Percentiles rank a stretch among this genome's conserved stretches.
These are phyloP conservation scores for Diglossa cyanea DNA, from an alignment of 2,797 vertebrate genomes.

Conservation along the genomic window DNA sequence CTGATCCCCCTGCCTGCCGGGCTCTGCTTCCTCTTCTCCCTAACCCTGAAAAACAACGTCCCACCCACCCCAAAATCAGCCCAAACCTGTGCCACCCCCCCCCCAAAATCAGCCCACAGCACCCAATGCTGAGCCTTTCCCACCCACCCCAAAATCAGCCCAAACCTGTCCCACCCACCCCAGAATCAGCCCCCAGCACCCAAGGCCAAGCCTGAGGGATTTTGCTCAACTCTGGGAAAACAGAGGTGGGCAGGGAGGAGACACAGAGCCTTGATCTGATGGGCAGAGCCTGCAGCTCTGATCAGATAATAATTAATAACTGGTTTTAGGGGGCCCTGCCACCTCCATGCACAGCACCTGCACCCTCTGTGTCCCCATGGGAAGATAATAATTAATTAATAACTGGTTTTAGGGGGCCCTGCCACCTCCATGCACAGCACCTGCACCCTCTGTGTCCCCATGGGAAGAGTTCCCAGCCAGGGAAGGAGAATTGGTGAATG, in stretches of 20 bases:
- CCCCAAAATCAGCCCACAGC: too few species aligned
- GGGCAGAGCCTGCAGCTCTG: background rate
- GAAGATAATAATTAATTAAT: slow-evolving; percentile 13
- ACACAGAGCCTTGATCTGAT: background rate
- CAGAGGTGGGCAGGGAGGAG: slow-evolving; percentile 7
- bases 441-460: rapidly evolving
- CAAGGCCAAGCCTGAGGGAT: background rate
- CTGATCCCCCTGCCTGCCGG: rapidly evolving
- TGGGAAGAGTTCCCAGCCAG: background rate
- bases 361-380: rapidly evolving
- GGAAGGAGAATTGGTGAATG: background rate
- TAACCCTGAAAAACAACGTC: rapidly evolving
- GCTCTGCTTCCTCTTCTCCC: rapidly evolving
- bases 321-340: background rate
- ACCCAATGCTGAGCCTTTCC: too few species aligned
- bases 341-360: background rate
- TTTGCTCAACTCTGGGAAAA: background rate
- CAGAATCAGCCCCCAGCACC: rapidly evolving
- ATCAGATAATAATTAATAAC: slow-evolving; percentile 22
- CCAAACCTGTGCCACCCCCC: background rate
- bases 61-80: rapidly evolving
- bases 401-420: background rate
- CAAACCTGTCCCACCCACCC: too few species aligned
- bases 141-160: too few species aligned
- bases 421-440: background rate